These are phyloP conservation scores for Heliconius melpomene DNA, from an alignment of 1,140 invertebrate genomes.

Conservation along the genomic window DNA sequence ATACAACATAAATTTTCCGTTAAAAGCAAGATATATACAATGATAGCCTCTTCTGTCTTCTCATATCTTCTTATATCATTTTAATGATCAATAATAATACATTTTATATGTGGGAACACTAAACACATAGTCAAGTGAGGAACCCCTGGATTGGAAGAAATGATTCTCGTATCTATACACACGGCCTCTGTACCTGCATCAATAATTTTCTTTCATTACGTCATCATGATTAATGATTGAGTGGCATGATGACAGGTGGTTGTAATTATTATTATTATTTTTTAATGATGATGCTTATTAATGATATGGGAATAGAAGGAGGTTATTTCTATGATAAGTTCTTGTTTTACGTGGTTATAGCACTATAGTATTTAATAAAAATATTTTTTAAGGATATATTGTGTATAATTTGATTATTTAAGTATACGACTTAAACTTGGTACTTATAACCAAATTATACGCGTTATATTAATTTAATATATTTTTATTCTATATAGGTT, in stretches of 20 bases:
- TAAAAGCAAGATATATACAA: constrained; percentile 72
- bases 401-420: background rate
- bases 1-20: constrained; percentile 57
- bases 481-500: background rate
- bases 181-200: constrained; percentile 78
- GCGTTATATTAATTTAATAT: background rate
- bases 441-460: constrained; percentile 7
- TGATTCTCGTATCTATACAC: constrained; percentile 80
- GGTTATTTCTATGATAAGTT: background rate
- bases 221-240: constrained; percentile 45
- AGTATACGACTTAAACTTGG: background rate
- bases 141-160: constrained; percentile 77
- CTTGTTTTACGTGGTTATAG: background rate
- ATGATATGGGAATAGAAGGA: background rate
- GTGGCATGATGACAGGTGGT: constrained; percentile 26
- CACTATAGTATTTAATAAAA: background rate
- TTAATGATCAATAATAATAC: constrained; percentile 72
- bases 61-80: constrained; percentile 36
- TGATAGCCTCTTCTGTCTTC: constrained; percentile 51
- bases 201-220: constrained; percentile 68
- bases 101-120: constrained; percentile 78
- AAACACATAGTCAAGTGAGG: constrained; percentile 75
- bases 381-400: background rate
- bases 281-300: constrained; percentile 33
- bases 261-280: constrained; percentile 31